Evolutionary conservation across 1,140 invertebrate species (phyloP).

Genomic region (Lutraria rhynchaena): DNA sequence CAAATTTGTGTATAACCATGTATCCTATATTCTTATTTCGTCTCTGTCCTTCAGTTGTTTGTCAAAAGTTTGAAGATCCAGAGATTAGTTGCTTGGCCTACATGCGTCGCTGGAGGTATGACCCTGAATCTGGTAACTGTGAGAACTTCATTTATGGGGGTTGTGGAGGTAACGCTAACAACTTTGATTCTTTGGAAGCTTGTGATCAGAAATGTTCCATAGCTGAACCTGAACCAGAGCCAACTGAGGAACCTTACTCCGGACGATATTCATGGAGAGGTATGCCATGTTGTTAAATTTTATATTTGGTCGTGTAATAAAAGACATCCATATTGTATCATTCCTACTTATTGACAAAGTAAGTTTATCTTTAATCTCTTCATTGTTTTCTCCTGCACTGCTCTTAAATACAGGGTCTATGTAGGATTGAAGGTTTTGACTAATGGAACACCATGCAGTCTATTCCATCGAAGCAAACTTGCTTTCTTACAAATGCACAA

Average conservation of each 20-base stretch:
- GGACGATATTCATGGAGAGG: constrained; percentile 47
- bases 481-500: too few species aligned
- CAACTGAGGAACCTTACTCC: background rate
- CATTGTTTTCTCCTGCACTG: too few species aligned
- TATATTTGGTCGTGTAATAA: too few species aligned
- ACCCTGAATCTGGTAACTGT: constrained; percentile 79
- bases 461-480: too few species aligned
- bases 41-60: constrained; percentile 55
- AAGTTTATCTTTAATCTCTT: too few species aligned
- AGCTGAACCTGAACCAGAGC: background rate
- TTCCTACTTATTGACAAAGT: too few species aligned
- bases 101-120: constrained; percentile 82
- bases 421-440: too few species aligned
- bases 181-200: constrained; percentile 78
- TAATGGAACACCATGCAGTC: too few species aligned
- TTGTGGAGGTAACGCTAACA: constrained; percentile 84
- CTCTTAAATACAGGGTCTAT: too few species aligned
- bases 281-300: too few species aligned
- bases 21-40: background rate
- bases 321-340: too few species aligned
- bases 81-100: constrained; percentile 42
- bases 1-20: background rate
- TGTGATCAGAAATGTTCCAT: constrained; percentile 52
- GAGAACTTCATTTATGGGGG: constrained; percentile 84
- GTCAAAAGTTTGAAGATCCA: constrained; percentile 43